Evolutionary conservation across 2,113 vertebrate genomes (phyloP).

Genomic region (Ochotona curzoniae): DNA sequence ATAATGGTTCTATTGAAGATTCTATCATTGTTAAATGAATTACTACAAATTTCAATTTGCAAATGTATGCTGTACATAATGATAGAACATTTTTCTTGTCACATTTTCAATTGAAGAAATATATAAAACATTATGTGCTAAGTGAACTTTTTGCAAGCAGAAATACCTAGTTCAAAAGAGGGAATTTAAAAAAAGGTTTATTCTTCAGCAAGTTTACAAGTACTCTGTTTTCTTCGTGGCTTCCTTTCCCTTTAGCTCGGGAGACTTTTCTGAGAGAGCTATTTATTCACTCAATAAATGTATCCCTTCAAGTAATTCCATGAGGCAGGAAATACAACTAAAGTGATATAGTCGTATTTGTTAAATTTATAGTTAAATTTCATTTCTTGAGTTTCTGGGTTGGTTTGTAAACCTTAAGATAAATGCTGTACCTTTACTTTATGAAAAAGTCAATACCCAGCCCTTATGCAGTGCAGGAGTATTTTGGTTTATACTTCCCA

Average conservation of each 20-base stretch:
- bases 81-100: background rate
- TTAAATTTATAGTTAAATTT: background rate
- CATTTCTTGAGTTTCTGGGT: background rate
- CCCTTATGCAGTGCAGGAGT: background rate
- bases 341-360: background rate
- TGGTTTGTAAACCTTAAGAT: constrained; percentile 28
- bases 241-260: constrained; percentile 26
- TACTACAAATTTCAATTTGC: constrained; percentile 42
- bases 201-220: constrained; percentile 34
- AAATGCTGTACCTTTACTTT: background rate
- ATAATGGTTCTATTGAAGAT: constrained; percentile 15
- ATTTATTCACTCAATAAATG: background rate
- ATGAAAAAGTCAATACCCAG: background rate
- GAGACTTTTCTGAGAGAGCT: constrained; percentile 2
- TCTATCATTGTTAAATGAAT: background rate
- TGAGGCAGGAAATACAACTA: background rate
- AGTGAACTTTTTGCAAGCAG: background rate
- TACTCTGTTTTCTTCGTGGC: background rate
- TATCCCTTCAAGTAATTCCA: background rate
- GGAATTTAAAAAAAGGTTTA: background rate
- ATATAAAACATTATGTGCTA: constrained; percentile 51
- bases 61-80: background rate
- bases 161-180: constrained; percentile 44
- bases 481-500: background rate
- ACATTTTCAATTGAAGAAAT: constrained; percentile 63